Evolutionary conservation across 2,113 vertebrate genomes (phyloP), one percentile per base, ranked within the genome.

Genomic region (Oryzias javanicus): DNA sequence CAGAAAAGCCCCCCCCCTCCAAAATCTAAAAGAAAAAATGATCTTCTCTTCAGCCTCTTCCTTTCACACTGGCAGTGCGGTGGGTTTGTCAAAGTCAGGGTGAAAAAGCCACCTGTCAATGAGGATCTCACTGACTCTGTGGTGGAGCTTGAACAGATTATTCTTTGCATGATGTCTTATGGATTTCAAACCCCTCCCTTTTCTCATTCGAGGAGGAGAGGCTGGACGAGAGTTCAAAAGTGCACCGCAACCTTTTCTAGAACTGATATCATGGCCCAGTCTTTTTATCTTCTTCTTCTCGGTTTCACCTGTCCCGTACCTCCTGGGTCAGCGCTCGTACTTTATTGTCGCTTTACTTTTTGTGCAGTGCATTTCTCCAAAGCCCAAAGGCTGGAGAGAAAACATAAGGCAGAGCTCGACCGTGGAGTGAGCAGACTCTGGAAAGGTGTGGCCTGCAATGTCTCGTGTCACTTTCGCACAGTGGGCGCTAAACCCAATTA

Each of bases 401-500:
- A 86, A 79, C 79, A 88, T 79, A 86, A 29, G 80, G 74, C 58
- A 55, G 65, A 76, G 69, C 82, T 76, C 80, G 75, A 82, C 69
- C 72, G 64, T 58, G 59, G 18, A 18, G 64, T 44, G 62, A 62
- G 59, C 27, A 29, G 69, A 72, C 67, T 76, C 71, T 74, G 62
- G 42, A 66, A 65, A 41, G 42, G 56, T 67, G 58, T 55, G 73
- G 50, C 60, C 66, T 53, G 73, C 66, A 78, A 77, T 80, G 81
- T 72, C 73, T 81, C 62, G 75, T 85, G 81, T 86, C 71, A 81
- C 76, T 82, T 78, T 76, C 76, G 76, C 53, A 61, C 76, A 78
- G 67, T 49, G 66, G 74, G 83, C 76, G 80, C 84, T 84, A 88
- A 89, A 85, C 72, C 79, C 75, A 89, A 87, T 87, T 86, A 89